Percentiles rank a stretch among this genome's conserved stretches.
phyloP scores from a whole-genome alignment of 2,113 vertebrate species.

The Passerina amoena region DNA sequence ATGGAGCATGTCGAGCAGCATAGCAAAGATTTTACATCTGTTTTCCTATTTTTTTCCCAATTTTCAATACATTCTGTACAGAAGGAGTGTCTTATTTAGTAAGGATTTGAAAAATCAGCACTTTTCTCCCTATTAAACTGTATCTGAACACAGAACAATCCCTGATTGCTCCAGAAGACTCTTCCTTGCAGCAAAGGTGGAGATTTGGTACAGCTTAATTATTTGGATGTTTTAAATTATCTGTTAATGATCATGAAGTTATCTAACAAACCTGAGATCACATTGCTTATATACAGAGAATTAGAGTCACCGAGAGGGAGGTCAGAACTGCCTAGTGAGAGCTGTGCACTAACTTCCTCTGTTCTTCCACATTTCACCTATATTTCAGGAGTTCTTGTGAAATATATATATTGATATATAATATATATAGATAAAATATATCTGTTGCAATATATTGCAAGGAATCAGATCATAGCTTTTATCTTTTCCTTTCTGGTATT shows the following conservation, averaged over 20 bases:
- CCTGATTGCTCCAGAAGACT: neutral
- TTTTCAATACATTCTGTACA: neutral
- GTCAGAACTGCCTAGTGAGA: neutral
- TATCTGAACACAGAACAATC: neutral
- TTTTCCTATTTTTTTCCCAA: neutral
- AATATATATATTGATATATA: neutral
- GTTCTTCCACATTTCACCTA: neutral
- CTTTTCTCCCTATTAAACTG: neutral
- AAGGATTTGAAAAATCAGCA: neutral
- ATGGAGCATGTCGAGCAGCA: neutral
- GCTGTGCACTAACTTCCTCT: neutral
- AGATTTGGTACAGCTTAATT: neutral
- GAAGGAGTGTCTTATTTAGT: neutral
- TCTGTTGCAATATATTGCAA: neutral
- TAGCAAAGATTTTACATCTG: neutral
- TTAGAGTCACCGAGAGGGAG: neutral
- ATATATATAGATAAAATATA: too few species aligned
- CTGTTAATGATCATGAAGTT: neutral
- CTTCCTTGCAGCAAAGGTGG: neutral
- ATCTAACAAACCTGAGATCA: rapidly evolving
- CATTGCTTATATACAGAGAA: neutral
- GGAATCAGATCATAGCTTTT: neutral
- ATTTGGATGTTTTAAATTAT: neutral
- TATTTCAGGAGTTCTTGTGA: neutral
- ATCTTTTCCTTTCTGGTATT: neutral